phyloP scores from a whole-genome alignment of 2,113 vertebrate genomes.

The Centrocercus urophasianus region DNA sequence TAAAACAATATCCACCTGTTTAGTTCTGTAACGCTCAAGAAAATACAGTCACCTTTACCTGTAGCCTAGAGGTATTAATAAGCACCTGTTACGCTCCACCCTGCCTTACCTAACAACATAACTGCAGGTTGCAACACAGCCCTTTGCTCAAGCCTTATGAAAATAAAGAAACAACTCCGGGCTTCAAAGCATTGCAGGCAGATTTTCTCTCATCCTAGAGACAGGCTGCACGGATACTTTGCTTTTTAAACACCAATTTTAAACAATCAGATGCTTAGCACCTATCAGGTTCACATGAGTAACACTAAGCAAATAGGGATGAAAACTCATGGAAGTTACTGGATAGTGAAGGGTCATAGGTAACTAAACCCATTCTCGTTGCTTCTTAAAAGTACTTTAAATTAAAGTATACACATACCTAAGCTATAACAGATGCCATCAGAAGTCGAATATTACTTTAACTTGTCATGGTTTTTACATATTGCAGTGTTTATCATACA shows the following conservation, averaged over 20 bases:
- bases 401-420: not conserved
- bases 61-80: slow-evolving; percentile 77
- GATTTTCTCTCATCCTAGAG: not conserved
- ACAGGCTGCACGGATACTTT: not conserved
- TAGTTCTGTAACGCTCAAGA: not conserved
- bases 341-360: not conserved
- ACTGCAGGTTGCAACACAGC: slow-evolving; percentile 64
- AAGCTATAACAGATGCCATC: not conserved
- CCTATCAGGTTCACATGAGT: not conserved
- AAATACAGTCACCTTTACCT: slow-evolving; percentile 59
- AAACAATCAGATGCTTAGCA: too few species aligned
- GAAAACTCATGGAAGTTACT: not conserved
- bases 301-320: not conserved
- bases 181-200: not conserved
- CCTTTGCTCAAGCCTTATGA: slow-evolving; percentile 34
- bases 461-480: not conserved
- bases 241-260: not conserved
- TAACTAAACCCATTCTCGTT: not conserved
- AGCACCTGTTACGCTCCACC: slow-evolving; percentile 70
- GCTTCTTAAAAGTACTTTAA: too few species aligned
- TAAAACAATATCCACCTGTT: slow-evolving; percentile 57
- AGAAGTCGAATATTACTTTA: not conserved
- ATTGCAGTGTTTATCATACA: not conserved
- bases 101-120: slow-evolving; percentile 56
- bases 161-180: slow-evolving; percentile 42